A percentile compares a stretch with the other conserved stretches of the same genome.
These are phyloP conservation scores for Drosophila tanythrix DNA, from an alignment of 2,888 invertebrate genomes.

Conservation along the genomic window DNA sequence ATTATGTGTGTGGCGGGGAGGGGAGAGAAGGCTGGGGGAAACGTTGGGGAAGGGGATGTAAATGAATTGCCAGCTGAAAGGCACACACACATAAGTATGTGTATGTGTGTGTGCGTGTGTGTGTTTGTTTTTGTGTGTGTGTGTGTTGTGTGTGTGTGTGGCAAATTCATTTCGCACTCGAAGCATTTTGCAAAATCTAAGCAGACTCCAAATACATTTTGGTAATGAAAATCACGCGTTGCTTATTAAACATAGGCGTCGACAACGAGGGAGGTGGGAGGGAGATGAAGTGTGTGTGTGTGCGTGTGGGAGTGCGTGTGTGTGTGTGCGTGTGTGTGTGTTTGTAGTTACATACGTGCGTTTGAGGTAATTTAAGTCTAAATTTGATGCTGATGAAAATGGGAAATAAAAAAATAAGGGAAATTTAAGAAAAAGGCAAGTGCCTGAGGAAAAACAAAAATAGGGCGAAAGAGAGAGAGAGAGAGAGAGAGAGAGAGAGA, in stretches of 20 bases:
- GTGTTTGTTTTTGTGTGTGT: not conserved
- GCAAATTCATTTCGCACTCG: slow-evolving; percentile 68
- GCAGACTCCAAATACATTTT: slow-evolving; percentile 60
- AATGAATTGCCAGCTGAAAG: slow-evolving; percentile 8
- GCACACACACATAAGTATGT: slow-evolving; percentile 18
- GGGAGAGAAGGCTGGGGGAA: not conserved
- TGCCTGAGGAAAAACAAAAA: slow-evolving; percentile 2
- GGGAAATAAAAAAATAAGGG: slow-evolving; percentile 14
- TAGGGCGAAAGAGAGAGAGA: not conserved
- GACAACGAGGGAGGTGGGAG: not conserved
- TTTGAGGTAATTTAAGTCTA: slow-evolving; percentile 51
- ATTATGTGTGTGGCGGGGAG: slow-evolving; percentile 33
- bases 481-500: too few species aligned
- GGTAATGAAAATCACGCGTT: slow-evolving; percentile 78
- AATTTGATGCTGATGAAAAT: slow-evolving; percentile 38
- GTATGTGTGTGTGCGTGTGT: slow-evolving; percentile 1
- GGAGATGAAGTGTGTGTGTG: not conserved
- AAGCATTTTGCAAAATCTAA: slow-evolving; percentile 74
- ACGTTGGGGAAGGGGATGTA: not conserved
- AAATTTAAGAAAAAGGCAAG: slow-evolving; percentile 7
- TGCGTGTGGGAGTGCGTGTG: not conserved
- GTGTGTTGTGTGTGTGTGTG: slow-evolving; percentile 31
- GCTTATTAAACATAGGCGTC: slow-evolving; percentile 68
- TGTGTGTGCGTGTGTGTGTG: too few species aligned
- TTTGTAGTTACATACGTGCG: slow-evolving; percentile 42